Base-by-base conservation (phyloP, 2,113 vertebrate genomes). In the Corynorhinus townsendii region DNA sequence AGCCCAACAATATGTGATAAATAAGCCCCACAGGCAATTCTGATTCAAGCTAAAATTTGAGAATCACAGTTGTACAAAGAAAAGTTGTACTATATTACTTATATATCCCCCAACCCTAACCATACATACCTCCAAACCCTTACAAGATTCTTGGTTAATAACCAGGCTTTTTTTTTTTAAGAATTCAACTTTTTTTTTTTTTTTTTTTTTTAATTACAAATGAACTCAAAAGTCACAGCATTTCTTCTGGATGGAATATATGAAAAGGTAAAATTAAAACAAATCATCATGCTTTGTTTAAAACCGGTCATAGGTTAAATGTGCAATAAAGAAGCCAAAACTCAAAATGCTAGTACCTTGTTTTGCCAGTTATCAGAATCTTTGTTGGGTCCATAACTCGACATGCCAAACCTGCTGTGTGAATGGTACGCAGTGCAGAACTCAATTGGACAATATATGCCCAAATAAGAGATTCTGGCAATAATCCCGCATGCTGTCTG, bases 351-450 rank as follows among this genome's bases (percentile, higher is more conserved):
- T 11, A 38, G 81, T 96, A 99, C 99, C 99, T 99, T 73, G 99
- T 99, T 98, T 99, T 99, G 96, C 99, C 99, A 24, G 99, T 99
- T 97, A 99, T 99, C 92, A 99, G 98, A 98, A 99, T 99, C 98
- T 99, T 99, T 64, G 99, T 99, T 97, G 99, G 99, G 97, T 99
- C 99, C 99, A 99, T 99, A 92, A 99, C 99, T 66, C 99, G 98
- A 97, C 99, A 99, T 0, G 99, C 99, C 94, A 99, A 98, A 69
- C 99, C 99, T 12, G 99, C 99, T 5, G 99, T 99, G 97, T 99
- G 99, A 97, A 99, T 99, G 97, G 99, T 99, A 47, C 99, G 98
- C 93, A 99, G 96, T 0, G 99, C 99, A 6, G 99, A 99, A 96
- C 99, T 99, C 35, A 99, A 98, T 95, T 99, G 99, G 92, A 99